These are phyloP conservation scores for Rallus crepitans DNA, from an alignment of 2,797 vertebrate species.

Conservation along the genomic window DNA sequence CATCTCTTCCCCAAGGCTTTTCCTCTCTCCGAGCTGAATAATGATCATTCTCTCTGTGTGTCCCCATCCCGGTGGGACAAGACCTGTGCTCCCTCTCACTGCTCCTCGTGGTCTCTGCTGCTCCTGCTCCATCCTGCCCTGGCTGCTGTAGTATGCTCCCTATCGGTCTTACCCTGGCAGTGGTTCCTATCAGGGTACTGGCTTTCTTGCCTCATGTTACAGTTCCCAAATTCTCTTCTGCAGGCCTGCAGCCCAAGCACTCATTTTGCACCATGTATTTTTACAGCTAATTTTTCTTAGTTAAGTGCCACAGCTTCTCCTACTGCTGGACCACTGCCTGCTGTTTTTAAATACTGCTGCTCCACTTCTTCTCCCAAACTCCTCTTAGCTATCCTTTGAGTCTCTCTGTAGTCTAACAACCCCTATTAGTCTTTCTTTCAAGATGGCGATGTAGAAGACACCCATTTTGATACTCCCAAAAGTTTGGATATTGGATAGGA, in stretches of 20 bases:
- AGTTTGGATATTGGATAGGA: background rate
- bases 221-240: background rate
- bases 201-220: background rate
- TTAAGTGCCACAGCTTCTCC: background rate
- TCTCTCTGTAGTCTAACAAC: background rate
- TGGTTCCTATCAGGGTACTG: background rate
- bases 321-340: background rate
- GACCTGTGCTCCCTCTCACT: background rate
- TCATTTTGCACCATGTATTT: background rate
- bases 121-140: background rate
- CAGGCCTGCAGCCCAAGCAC: background rate
- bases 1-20: background rate
- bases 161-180: background rate
- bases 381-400: background rate
- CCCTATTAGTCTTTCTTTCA: background rate
- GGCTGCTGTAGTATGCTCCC: background rate
- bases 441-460: background rate
- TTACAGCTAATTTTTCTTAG: constrained; percentile 34
- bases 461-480: background rate
- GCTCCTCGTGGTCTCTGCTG: background rate
- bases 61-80: background rate
- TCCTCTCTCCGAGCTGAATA: background rate
- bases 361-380: background rate
- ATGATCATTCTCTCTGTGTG: fast-evolving
- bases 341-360: background rate